Percentiles rank a stretch among this genome's conserved stretches.
Conservation (phyloP, 2,113 vertebrate species). For the Brachyistius frenatus region DNA sequence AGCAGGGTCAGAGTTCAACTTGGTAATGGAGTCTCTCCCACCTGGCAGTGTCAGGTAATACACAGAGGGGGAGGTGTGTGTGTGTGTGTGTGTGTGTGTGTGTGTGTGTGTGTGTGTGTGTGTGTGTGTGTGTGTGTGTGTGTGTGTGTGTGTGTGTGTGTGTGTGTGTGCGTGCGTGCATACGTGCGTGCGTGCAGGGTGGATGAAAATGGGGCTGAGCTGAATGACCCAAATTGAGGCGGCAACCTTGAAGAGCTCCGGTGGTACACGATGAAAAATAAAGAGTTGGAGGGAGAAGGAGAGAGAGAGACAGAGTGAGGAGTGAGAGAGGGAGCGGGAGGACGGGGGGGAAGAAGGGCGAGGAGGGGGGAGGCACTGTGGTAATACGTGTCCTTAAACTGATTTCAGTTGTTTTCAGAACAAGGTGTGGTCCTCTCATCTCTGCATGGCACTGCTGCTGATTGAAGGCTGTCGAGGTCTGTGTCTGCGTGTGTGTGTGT, state of each 20-base stretch:
- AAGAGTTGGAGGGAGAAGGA: constrained; percentile 30
- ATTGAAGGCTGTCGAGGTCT: constrained; percentile 68
- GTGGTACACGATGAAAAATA: constrained; percentile 66
- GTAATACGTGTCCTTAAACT: constrained; percentile 75
- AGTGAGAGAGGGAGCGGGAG: background rate
- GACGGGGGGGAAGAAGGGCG: background rate
- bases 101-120: constrained; percentile 27
- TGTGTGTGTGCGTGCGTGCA: constrained; percentile 20
- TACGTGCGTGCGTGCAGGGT: constrained; percentile 29
- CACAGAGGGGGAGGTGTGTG: constrained; percentile 66
- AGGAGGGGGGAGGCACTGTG: constrained; percentile 10
- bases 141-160: constrained; percentile 24
- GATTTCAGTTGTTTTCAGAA: constrained; percentile 80
- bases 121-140: constrained; percentile 23
- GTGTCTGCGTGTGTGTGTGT: constrained; percentile 17
- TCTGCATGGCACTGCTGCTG: constrained; percentile 64
- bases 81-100: constrained; percentile 28
- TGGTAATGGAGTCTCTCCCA: constrained; percentile 79
- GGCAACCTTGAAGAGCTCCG: constrained; percentile 80
- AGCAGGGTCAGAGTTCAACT: constrained; percentile 74
- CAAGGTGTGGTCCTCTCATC: constrained; percentile 74
- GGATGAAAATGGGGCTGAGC: constrained; percentile 70
- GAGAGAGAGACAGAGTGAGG: background rate
- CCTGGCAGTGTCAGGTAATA: constrained; percentile 78
- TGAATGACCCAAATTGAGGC: constrained; percentile 78